Evolutionary conservation across 2,113 vertebrate genomes (phyloP).

Genomic region (Geococcyx californianus): DNA sequence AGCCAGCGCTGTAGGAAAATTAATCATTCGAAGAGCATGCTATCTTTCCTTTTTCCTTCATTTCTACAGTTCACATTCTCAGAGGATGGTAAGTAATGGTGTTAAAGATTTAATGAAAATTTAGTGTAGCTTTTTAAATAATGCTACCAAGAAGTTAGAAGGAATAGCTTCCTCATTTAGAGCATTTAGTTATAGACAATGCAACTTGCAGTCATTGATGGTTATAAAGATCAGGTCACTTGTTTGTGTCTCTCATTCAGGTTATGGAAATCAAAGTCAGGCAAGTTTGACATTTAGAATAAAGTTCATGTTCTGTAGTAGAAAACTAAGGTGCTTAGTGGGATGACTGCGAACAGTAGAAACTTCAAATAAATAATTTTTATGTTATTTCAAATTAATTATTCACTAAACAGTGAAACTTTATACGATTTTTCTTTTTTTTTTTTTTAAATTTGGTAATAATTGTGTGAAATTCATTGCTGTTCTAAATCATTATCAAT

Average conservation of each 20-base stretch:
- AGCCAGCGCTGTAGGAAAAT: slow-evolving; percentile 96
- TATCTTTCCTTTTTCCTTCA: slow-evolving; percentile 94
- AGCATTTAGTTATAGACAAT: neutral
- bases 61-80: slow-evolving; percentile 96
- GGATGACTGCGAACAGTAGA: neutral
- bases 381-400: neutral
- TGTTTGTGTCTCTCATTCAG: neutral
- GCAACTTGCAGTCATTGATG: neutral
- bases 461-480: neutral
- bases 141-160: neutral
- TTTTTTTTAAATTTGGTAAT: neutral
- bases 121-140: neutral
- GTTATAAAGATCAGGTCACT: neutral
- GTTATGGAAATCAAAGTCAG: neutral
- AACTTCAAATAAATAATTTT: neutral
- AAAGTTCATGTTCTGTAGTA: neutral
- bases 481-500: neutral
- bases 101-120: neutral
- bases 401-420: too few relatives aligned
- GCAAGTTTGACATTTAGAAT: neutral
- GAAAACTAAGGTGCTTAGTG: neutral
- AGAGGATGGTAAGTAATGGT: slow-evolving; percentile 87
- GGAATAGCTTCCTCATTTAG: neutral
- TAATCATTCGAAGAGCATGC: slow-evolving; percentile 93
- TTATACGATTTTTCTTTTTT: neutral